phyloP scores from a whole-genome alignment of 2,888 invertebrate genomes.

The Lymantria dispar region DNA sequence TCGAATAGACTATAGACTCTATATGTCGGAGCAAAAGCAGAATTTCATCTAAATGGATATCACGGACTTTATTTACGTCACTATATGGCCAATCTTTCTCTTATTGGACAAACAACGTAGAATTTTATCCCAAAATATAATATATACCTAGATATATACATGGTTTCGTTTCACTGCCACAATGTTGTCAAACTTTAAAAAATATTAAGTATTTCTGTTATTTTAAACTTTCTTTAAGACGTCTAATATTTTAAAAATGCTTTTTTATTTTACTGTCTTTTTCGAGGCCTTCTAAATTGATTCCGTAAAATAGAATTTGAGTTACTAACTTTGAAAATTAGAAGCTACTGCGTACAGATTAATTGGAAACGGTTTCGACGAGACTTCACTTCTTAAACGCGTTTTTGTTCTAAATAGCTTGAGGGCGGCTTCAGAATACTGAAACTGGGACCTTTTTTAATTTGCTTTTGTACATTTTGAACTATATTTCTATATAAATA shows the following conservation, averaged over 20 bases:
- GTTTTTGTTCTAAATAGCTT: conserved; percentile 34
- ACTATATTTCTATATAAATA: too few relatives aligned
- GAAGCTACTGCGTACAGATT: conserved; percentile 23
- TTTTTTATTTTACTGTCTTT: conserved; percentile 4
- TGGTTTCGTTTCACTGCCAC: too few relatives aligned
- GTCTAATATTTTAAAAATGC: not conserved
- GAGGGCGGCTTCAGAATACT: conserved; percentile 39
- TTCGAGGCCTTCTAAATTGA: conserved; percentile 6
- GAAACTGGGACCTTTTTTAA: conserved; percentile 25
- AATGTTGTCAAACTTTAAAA: too few relatives aligned
- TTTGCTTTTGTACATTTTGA: conserved; percentile 1
- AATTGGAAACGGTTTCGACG: conserved; percentile 36
- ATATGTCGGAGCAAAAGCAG: conserved; percentile 20
- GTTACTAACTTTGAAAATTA: conserved; percentile 20
- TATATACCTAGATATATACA: not conserved
- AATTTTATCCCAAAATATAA: conserved; percentile 7
- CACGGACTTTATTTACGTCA: conserved; percentile 33
- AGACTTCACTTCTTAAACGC: conserved; percentile 35
- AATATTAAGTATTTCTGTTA: too few relatives aligned
- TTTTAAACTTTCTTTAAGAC: not conserved
- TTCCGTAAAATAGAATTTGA: conserved; percentile 7
- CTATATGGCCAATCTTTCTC: conserved; percentile 32
- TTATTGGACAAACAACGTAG: conserved; percentile 37
- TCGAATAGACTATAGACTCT: conserved; percentile 20
- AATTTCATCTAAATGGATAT: conserved; percentile 36